phyloP scores from a whole-genome alignment of 1,140 invertebrate genomes.

The Temnothorax nylanderi region DNA sequence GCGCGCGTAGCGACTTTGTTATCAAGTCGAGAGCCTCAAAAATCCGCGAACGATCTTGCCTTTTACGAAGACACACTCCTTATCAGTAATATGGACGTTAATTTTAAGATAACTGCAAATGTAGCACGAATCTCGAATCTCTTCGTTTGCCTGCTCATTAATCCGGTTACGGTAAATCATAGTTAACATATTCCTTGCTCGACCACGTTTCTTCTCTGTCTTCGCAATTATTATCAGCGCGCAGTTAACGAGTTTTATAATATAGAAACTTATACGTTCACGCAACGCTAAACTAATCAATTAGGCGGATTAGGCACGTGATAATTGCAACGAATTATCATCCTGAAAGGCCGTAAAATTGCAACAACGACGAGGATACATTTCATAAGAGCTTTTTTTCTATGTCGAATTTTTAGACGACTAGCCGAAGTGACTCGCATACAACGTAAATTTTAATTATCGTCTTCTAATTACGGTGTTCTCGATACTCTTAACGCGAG shows the following conservation, averaged over 20 bases:
- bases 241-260: conserved; percentile 1
- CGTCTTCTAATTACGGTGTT: conserved; percentile 27
- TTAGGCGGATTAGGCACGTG: neutral
- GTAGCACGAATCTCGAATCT: neutral
- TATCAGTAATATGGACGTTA: conserved; percentile 12
- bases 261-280: neutral
- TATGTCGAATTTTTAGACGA: neutral
- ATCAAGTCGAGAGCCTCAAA: neutral
- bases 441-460: conserved; percentile 42
- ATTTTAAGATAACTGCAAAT: conserved; percentile 16
- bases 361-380: neutral
- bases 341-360: neutral
- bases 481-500: neutral
- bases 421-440: neutral
- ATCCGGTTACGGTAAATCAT: conserved; percentile 35
- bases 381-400: neutral
- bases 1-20: neutral
- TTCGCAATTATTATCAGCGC: neutral
- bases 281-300: neutral
- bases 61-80: neutral
- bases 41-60: neutral
- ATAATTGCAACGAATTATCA: neutral
- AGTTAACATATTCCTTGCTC: conserved; percentile 19
- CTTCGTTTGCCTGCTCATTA: neutral
- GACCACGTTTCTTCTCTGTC: neutral